These are phyloP conservation scores for Sinhomidia bicolor DNA, from an alignment of 2,888 invertebrate genomes.

Conservation along the genomic window DNA sequence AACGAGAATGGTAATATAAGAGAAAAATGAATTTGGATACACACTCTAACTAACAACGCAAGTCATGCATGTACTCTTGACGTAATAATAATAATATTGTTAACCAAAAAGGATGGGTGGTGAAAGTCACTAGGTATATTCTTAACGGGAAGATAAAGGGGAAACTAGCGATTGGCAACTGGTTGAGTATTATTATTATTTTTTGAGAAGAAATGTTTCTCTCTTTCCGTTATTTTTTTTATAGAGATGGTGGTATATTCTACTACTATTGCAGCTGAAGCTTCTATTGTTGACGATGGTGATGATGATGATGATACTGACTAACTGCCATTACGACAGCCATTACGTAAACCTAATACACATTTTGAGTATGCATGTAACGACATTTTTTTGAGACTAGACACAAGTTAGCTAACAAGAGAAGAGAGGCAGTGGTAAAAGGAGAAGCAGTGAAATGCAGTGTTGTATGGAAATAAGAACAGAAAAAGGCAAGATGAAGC, in stretches of 20 bases:
- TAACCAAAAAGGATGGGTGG: too few relatives aligned
- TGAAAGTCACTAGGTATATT: neutral
- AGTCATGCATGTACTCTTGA: constrained; percentile 30
- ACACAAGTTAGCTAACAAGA: neutral
- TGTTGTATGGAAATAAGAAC: too few relatives aligned
- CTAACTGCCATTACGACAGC: constrained; percentile 62
- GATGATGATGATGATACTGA: constrained; percentile 35
- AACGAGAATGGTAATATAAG: constrained; percentile 52
- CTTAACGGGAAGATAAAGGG: neutral
- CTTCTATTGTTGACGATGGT: too few relatives aligned
- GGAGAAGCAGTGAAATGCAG: neutral
- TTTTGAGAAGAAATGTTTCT: neutral
- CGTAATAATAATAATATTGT: neutral
- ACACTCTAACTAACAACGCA: constrained; percentile 52
- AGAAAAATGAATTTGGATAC: constrained; percentile 67
- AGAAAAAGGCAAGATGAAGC: too few relatives aligned
- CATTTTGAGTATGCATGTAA: constrained; percentile 62
- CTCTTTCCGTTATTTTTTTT: neutral
- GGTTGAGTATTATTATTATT: constrained; percentile 32
- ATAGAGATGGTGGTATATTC: neutral
- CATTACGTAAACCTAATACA: constrained; percentile 59
- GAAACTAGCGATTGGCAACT: constrained; percentile 51
- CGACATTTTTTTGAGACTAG: constrained; percentile 63
- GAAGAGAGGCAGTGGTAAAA: neutral
- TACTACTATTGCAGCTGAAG: neutral